Conservation (phyloP, 2,888 invertebrate genomes). For the Trichopoda pennipes region DNA sequence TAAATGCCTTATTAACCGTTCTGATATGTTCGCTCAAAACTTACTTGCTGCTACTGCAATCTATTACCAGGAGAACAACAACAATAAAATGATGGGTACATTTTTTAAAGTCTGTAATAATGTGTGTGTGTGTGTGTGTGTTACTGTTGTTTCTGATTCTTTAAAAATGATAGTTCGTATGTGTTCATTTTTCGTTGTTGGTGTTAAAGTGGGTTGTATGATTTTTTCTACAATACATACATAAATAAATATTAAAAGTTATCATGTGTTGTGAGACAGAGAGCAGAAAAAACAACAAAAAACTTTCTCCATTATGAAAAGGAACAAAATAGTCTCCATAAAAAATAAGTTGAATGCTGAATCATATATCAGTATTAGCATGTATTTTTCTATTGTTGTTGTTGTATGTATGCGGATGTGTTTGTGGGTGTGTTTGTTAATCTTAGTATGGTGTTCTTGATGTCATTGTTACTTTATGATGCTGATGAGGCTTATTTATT, state of each 20-base stretch:
- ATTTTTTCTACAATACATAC: not conserved
- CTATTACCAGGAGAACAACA: not conserved
- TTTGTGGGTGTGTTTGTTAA: not conserved
- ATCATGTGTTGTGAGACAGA: not conserved
- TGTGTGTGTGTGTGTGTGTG: not conserved
- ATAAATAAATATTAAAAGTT: slow-evolving; percentile 20
- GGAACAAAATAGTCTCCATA: slow-evolving; percentile 1
- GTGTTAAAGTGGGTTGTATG: slow-evolving; percentile 17
- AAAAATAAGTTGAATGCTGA: slow-evolving; percentile 31
- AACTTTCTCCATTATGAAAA: slow-evolving; percentile 29
- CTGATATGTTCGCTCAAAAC: no score
- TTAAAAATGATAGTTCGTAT: not conserved
- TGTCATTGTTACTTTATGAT: slow-evolving; percentile 59
- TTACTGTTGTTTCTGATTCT: not conserved
- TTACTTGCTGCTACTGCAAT: not conserved
- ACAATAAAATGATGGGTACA: slow-evolving; percentile 2
- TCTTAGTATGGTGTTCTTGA: slow-evolving; percentile 13
- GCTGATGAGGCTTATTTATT: slow-evolving; percentile 68
- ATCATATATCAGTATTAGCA: not conserved
- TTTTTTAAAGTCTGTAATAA: not conserved
- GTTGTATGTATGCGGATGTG: not conserved
- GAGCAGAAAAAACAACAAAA: not conserved
- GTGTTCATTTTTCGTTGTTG: not conserved
- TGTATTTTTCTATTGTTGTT: not conserved
- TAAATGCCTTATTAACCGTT: no score